phyloP scores from a whole-genome alignment of 2,113 vertebrate genomes.

The Tichodroma muraria region DNA sequence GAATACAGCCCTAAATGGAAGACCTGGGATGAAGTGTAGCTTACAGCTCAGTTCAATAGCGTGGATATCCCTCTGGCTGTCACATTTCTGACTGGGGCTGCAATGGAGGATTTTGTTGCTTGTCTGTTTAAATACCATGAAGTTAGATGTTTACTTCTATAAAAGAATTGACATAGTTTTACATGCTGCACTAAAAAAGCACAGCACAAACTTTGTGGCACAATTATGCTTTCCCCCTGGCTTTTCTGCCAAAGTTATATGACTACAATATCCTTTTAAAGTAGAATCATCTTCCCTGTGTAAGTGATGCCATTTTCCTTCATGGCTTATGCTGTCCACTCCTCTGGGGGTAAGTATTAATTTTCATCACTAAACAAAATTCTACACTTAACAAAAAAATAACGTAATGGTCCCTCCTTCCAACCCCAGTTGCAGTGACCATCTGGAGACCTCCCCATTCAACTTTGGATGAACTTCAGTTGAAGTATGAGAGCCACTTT shows the following conservation, averaged over 20 bases:
- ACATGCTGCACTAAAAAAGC: not conserved
- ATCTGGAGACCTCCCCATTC: constrained; percentile 23
- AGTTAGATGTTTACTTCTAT: not conserved
- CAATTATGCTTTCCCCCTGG: rapidly evolving
- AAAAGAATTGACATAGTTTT: not conserved
- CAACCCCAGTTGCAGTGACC: not conserved
- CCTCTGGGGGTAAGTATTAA: not conserved
- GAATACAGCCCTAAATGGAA: not conserved
- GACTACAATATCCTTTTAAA: not conserved
- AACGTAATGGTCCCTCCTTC: not conserved
- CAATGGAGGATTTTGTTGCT: not conserved
- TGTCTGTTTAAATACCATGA: not conserved
- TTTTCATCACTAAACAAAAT: not conserved
- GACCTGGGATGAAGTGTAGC: not conserved
- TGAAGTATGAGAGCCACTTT: not conserved
- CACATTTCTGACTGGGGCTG: not conserved
- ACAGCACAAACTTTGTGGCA: not conserved
- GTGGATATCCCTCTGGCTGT: not conserved
- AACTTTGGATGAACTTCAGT: constrained; percentile 46
- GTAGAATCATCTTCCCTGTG: not conserved
- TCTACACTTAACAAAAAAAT: not conserved
- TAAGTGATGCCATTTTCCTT: not conserved
- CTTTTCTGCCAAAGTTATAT: not conserved
- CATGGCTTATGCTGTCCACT: not conserved
- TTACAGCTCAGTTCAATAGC: not conserved